A percentile compares a stretch with the other conserved stretches of the same genome.
Evolutionary conservation across 37 sponge, comb jelly and placozoan genomes (phyloP).

Genomic region (Diacarnus erythraeanus): DNA sequence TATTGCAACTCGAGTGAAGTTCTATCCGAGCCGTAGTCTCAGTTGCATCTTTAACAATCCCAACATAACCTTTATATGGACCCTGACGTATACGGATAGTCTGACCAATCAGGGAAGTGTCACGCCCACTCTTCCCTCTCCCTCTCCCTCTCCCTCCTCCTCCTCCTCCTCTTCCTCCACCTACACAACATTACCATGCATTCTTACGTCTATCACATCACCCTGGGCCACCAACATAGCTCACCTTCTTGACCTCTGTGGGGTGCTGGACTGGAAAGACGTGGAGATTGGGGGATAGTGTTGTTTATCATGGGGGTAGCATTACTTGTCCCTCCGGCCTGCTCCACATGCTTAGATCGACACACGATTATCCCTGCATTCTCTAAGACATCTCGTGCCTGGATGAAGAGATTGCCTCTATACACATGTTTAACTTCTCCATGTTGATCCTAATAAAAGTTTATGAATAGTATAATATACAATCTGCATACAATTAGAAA

Average conservation of each 20-base stretch:
- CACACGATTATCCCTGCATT: slow-evolving; percentile 93
- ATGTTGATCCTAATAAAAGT: slow-evolving; percentile 63
- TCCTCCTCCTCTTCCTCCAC: slow-evolving; percentile 8
- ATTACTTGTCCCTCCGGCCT: slow-evolving; percentile 82
- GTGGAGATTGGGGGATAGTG: slow-evolving; percentile 57
- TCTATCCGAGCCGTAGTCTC: slow-evolving; percentile 94
- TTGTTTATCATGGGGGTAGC: background rate
- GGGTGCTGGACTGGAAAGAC: slow-evolving; percentile 73
- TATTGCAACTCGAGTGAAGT: slow-evolving; percentile 90
- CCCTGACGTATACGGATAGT: slow-evolving; percentile 90
- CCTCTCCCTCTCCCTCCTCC: slow-evolving; percentile 75
- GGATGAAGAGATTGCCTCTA: slow-evolving; percentile 84
- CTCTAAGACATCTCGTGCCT: slow-evolving; percentile 68
- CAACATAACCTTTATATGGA: slow-evolving; percentile 94
- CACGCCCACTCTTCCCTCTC: slow-evolving; percentile 64
- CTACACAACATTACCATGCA: background rate
- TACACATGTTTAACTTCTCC: slow-evolving; percentile 93
- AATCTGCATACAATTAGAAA: background rate
- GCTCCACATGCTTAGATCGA: slow-evolving; percentile 76
- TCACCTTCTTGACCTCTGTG: slow-evolving; percentile 40
- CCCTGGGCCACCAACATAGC: background rate
- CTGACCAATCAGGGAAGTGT: slow-evolving; percentile 80
- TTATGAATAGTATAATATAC: background rate
- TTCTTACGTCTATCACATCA: background rate
- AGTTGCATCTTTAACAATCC: slow-evolving; percentile 98